Conservation (phyloP, 2,888 invertebrate species). For the Lasioglossum morio region DNA sequence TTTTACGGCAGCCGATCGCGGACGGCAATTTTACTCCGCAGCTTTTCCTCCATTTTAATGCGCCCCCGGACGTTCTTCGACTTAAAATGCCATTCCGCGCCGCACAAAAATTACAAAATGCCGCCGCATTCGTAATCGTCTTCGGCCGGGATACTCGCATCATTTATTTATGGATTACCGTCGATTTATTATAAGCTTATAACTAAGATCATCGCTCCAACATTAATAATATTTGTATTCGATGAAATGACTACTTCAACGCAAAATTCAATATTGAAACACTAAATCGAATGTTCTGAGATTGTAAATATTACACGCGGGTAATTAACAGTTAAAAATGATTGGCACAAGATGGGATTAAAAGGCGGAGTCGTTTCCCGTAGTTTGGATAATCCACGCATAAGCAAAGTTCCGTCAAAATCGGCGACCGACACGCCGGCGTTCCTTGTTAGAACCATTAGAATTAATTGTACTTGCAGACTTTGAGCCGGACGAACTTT, state of each 20-base stretch:
- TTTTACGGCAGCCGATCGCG: slow-evolving; percentile 30
- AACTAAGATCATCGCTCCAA: too few species aligned
- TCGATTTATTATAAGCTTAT: background rate
- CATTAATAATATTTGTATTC: too few species aligned
- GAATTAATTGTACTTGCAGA: slow-evolving; percentile 20
- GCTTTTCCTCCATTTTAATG: slow-evolving; percentile 29
- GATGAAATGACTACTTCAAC: too few species aligned
- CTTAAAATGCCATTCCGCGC: background rate
- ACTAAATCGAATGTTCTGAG: too few species aligned
- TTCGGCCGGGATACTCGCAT: background rate
- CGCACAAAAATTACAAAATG: background rate
- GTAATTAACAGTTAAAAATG: background rate
- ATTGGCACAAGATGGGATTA: background rate
- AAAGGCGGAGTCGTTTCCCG: background rate
- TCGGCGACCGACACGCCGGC: background rate
- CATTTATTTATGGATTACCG: background rate
- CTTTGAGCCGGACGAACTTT: slow-evolving; percentile 1
- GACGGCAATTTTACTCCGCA: background rate
- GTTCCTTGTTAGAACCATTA: slow-evolving; percentile 22
- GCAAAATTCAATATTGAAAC: too few species aligned
- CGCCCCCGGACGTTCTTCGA: background rate
- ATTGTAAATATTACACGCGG: too few species aligned
- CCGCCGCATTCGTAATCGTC: background rate
- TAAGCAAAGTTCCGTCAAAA: background rate
- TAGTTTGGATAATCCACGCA: background rate